A percentile compares a stretch with the other conserved stretches of the same genome.
phyloP scores from a whole-genome alignment of 2,888 invertebrate genomes.

The Lepidocyrtoides sp. region DNA sequence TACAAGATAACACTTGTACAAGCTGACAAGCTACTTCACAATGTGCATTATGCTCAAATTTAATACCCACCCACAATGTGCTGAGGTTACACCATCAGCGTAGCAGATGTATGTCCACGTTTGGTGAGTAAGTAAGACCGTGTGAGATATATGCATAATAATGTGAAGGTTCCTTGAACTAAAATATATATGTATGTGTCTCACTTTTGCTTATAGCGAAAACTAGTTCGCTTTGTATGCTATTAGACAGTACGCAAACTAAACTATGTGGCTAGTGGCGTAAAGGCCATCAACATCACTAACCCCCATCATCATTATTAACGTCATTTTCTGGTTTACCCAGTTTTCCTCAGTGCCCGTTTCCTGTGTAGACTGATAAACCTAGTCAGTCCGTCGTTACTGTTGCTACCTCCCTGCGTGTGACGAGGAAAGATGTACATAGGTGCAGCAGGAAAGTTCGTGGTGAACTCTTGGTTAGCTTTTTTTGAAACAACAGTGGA shows the following conservation, averaged over 20 bases:
- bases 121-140: too few relatives aligned
- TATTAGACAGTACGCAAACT: not conserved
- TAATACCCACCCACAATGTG: too few relatives aligned
- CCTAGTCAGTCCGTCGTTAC: too few relatives aligned
- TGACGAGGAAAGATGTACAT: not conserved
- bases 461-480: not conserved
- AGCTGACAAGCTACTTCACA: too few relatives aligned
- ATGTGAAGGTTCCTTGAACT: not conserved
- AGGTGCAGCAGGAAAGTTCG: not conserved
- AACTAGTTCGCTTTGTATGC: too few relatives aligned
- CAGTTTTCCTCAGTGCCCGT: slow-evolving; percentile 23
- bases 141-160: too few relatives aligned
- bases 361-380: slow-evolving; percentile 43
- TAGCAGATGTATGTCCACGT: not conserved
- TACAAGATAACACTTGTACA: too few relatives aligned
- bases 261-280: not conserved
- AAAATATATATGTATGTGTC: not conserved
- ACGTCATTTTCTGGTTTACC: slow-evolving; percentile 34
- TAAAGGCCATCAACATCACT: slow-evolving; percentile 4
- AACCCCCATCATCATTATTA: slow-evolving; percentile 36
- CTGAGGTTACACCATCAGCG: too few relatives aligned
- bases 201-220: too few relatives aligned
- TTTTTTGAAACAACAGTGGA: slow-evolving; percentile 1
- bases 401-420: too few relatives aligned
- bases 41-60: too few relatives aligned